These are phyloP conservation scores for Odobenus rosmarus DNA, from an alignment of 2,113 vertebrate species.

Conservation along the genomic window DNA sequence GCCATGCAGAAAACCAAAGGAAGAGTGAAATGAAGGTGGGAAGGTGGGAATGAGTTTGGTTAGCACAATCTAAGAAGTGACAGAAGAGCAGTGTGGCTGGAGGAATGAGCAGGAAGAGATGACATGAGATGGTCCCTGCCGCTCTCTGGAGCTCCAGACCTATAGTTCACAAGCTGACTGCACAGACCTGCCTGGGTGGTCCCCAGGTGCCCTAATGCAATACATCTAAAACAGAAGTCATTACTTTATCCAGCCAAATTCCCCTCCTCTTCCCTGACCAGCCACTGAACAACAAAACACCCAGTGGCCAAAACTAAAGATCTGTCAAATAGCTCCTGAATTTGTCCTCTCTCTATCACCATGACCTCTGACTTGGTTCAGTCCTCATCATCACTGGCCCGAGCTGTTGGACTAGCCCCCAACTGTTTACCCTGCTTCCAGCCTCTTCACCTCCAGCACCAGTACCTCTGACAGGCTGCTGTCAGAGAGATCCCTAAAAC, in stretches of 20 bases:
- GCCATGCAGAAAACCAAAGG: not conserved
- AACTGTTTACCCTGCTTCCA: not conserved
- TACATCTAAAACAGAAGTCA: not conserved
- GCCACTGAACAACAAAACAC: not conserved
- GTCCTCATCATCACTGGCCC: not conserved
- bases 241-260: not conserved
- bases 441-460: not conserved
- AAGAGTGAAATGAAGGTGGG: not conserved
- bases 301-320: not conserved
- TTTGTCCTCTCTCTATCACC: not conserved
- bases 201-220: not conserved
- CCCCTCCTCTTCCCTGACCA: not conserved
- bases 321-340: not conserved
- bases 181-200: not conserved
- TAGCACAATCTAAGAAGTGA: not conserved
- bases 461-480: not conserved
- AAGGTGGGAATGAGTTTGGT: not conserved
- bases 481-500: not conserved
- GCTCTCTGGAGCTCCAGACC: not conserved
- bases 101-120: not conserved
- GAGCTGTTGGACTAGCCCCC: not conserved
- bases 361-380: not conserved
- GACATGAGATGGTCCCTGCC: not conserved
- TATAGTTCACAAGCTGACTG: not conserved
- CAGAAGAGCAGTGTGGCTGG: not conserved